A percentile compares a stretch with the other conserved stretches of the same genome.
These are phyloP conservation scores for Sepioteuthis lessoniana DNA, from an alignment of 2,888 invertebrate genomes.

Conservation along the genomic window DNA sequence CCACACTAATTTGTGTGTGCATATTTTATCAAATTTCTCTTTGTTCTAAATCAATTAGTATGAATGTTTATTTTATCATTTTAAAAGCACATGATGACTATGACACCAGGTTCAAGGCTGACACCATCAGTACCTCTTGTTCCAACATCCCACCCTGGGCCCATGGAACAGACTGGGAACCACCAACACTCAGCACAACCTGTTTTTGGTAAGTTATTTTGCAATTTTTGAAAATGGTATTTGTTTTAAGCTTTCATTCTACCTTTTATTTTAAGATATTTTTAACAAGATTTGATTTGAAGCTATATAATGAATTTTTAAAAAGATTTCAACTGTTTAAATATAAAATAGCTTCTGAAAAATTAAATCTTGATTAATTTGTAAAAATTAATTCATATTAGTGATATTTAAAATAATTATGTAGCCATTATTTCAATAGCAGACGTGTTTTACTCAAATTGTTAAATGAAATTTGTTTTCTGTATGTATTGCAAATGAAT, in stretches of 20 bases:
- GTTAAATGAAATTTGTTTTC: neutral
- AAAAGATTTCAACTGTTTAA: too few species aligned
- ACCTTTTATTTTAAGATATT: too few species aligned
- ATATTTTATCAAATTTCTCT: too few species aligned
- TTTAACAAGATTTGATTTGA: neutral
- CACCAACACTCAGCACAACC: conserved; percentile 43
- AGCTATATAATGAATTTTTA: too few species aligned
- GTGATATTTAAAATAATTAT: too few species aligned
- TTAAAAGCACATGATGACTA: conserved; percentile 47
- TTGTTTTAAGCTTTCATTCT: neutral
- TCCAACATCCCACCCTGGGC: conserved; percentile 40
- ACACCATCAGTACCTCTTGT: conserved; percentile 46
- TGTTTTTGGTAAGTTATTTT: conserved; percentile 10
- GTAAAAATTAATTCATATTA: too few species aligned
- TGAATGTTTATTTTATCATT: neutral
- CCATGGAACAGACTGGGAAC: conserved; percentile 48
- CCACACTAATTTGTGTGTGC: neutral
- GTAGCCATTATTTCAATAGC: too few species aligned
- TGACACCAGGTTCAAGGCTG: conserved; percentile 46
- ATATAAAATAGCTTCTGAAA: too few species aligned
- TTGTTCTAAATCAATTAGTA: neutral
- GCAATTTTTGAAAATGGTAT: neutral
- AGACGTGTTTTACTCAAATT: neutral
- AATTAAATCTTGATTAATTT: too few species aligned
- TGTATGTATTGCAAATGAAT: neutral